Evolutionary conservation across 2,797 vertebrate species (phyloP).

Genomic region (Poeciliopsis turneri): DNA sequence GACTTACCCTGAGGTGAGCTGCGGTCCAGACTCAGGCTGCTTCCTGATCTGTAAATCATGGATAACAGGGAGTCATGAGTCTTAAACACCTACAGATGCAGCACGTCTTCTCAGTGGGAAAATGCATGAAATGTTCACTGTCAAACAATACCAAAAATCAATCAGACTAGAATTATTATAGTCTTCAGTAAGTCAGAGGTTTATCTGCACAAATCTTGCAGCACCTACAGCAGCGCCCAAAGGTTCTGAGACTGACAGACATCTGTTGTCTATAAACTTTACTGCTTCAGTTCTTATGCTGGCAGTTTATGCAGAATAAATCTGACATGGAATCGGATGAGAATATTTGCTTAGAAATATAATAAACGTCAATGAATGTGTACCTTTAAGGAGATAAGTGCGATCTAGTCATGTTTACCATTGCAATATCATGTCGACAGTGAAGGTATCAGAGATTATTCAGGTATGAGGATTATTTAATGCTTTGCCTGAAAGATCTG

Average conservation of each 20-base stretch:
- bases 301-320: not conserved
- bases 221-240: not conserved
- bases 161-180: not conserved
- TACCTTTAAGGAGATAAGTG: not conserved
- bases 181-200: not conserved
- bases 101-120: not conserved
- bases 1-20: conserved; percentile 24
- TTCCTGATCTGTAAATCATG: conserved; percentile 29
- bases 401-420: not conserved
- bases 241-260: not conserved
- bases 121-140: not conserved
- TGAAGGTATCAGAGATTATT: not conserved
- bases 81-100: not conserved
- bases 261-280: not conserved
- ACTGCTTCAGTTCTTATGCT: not conserved
- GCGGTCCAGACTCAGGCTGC: conserved; percentile 8
- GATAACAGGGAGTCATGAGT: not conserved
- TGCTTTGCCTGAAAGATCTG: not conserved
- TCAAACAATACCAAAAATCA: not conserved
- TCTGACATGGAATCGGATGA: not conserved
- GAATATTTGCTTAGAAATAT: not conserved
- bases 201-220: not conserved
- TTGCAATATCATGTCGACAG: not conserved
- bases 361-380: not conserved
- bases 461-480: not conserved